phyloP scores from a whole-genome alignment of 2,888 invertebrate species.

The Xylophagus ater region DNA sequence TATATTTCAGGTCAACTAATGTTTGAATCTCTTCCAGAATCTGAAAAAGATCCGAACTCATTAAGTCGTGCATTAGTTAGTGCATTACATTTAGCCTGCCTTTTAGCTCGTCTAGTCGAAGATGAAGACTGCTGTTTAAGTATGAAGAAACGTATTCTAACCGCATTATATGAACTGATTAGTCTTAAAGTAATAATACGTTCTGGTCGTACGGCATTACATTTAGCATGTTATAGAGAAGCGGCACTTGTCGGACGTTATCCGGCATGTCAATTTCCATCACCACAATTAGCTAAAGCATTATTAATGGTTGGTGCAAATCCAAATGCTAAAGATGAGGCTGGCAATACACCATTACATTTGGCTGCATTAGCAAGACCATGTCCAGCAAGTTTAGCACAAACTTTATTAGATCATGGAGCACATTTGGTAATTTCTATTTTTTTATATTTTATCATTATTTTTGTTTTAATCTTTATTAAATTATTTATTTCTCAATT shows the following conservation, averaged over 20 bases:
- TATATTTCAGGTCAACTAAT: slow-evolving; percentile 44
- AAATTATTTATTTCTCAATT: slow-evolving; percentile 6
- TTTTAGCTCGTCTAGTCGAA: slow-evolving; percentile 56
- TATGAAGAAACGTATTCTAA: slow-evolving; percentile 50
- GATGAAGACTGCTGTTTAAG: slow-evolving; percentile 43
- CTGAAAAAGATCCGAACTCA: slow-evolving; percentile 58
- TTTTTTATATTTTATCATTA: neutral
- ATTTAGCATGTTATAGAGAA: slow-evolving; percentile 75
- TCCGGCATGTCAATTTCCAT: slow-evolving; percentile 60
- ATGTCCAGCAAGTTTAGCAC: slow-evolving; percentile 58
- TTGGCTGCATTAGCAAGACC: slow-evolving; percentile 64
- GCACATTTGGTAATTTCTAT: slow-evolving; percentile 43
- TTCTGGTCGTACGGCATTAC: slow-evolving; percentile 59
- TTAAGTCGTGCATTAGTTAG: slow-evolving; percentile 77
- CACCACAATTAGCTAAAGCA: slow-evolving; percentile 56
- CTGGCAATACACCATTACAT: slow-evolving; percentile 82
- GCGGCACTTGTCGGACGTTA: slow-evolving; percentile 55
- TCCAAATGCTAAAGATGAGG: slow-evolving; percentile 66
- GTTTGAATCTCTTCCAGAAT: slow-evolving; percentile 47
- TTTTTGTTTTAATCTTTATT: neutral
- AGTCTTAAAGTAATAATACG: slow-evolving; percentile 53
- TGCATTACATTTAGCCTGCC: slow-evolving; percentile 69
- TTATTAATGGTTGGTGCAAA: slow-evolving; percentile 73
- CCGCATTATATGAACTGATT: slow-evolving; percentile 65
- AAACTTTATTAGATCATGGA: slow-evolving; percentile 63